Base-by-base conservation (phyloP, 2,113 vertebrate species). In the Chamaea fasciata region DNA sequence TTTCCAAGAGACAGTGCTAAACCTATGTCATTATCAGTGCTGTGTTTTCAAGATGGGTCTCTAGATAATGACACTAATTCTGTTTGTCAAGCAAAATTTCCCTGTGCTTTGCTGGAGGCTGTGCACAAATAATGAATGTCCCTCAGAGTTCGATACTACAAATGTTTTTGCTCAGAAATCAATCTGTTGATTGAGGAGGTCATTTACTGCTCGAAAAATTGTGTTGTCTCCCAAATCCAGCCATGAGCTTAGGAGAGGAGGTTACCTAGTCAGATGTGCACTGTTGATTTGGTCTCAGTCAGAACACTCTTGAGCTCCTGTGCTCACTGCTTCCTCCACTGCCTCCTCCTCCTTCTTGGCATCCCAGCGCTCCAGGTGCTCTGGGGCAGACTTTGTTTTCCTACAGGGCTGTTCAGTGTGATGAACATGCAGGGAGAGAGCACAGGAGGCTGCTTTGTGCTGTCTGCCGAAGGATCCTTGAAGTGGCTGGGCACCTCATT, bases 391-490 rank as follows among this genome's bases (percentile, higher is more conserved):
- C 20, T 71, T 56, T 47, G 9, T 73, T 42, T 88, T 74, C 76
- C 39, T 52, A 1, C 1, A 4, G 28, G 35, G 20, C 47, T 44
- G 21, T 50, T 68, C 3, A 15, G 41, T 50, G 41, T 44, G 60
- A 53, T 0, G 6, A 73, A 20, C 10, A 15, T 3, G 10, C 0
- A 0, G 15, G 18, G 39, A 74, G 52, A 46, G 21, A 33, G 16
- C 2, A 1, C 5, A 0, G 41, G 53, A 60, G 16, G 28, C 50
- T 44, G 10, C 1, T 75, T 46, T 83, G 26, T 37, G 55, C 55
- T 63, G 33, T 26, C 65, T 90, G 78, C n/a, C 82, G 0, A 0
- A 86, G 44, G 56, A 46, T 67, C 46, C 42, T 62, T 47, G 59
- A 52, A 70, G 55, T 1, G 4, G 2, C 50, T 59, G 65, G 21